Evolutionary conservation across 2,888 invertebrate genomes (phyloP), one percentile per base, ranked within the genome.

Genomic region (Antheraea assamensis): DNA sequence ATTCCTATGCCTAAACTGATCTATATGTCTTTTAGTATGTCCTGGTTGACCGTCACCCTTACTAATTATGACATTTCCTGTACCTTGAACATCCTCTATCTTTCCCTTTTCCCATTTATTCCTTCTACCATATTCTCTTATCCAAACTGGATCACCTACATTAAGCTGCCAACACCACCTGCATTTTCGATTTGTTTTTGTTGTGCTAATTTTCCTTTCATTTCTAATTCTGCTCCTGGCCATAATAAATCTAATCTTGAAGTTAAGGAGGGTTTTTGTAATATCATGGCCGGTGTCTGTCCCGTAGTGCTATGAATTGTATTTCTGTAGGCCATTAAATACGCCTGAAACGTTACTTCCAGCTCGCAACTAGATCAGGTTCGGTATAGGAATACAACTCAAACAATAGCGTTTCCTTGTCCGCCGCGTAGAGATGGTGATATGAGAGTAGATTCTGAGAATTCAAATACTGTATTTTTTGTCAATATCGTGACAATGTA

Each of bases 201-300:
- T 71, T 49, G 55, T 8, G 30, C 74, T 73, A n/a, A 3, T 42
- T 71, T 19, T 8, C 47, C 27, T 24, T 13, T 71, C 21, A 1
- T 47, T 47, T 71, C 71, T 24, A 71, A 3, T 47, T 71, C 27
- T 47, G 42, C 42, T 8, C 42, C 24, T 30, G 27, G 15, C n/a
- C 71, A 3, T 58, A 77, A 72, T n/a, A 75, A 61, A 52, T 77
- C 75, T 73, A 77, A 61, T 21, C 75, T 8, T 27, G 75, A 61
- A 19, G 74, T 61, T 73, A 74, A 73, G n/a, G 27, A 19, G 7
- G 74, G 74, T 30, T 66, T 73, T 21, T 77, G 77, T 47, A 76
- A 30, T 31, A 76, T 49, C 71, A 73, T 76, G 0, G 76, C 76
- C 0, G 76, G 77, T n/a, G 75, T 73, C 7, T 47, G 61, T 3